Conservation (phyloP, 2,113 vertebrate genomes). For the Rhodinocichla rosea region DNA sequence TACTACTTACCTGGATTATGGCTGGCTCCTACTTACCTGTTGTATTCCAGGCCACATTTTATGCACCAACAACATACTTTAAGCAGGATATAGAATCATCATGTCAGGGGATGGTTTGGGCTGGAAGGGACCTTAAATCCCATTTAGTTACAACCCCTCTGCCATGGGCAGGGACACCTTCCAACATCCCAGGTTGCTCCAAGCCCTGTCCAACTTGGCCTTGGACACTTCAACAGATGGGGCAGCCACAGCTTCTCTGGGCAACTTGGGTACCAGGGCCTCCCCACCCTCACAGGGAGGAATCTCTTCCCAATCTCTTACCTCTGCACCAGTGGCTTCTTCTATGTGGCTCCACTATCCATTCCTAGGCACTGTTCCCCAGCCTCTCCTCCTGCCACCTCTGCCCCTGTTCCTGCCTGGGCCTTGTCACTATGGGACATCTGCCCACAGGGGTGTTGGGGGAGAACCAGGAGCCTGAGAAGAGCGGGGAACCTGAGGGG, state of each 20-base stretch:
- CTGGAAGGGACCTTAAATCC: neutral
- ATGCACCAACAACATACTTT: neutral
- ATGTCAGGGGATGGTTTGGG: neutral
- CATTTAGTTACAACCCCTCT: neutral
- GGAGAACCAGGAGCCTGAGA: neutral
- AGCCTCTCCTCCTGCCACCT: too few relatives aligned
- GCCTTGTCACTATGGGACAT: neutral
- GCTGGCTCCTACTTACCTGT: neutral
- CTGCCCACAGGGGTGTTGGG: neutral
- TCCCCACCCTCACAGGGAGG: neutral
- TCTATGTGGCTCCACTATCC: neutral
- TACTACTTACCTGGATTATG: neutral
- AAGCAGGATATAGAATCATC: neutral
- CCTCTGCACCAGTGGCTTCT: too few relatives aligned
- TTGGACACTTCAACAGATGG: neutral
- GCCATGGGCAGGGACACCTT: neutral
- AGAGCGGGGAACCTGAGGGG: neutral
- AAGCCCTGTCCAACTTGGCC: neutral
- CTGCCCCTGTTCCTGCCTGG: neutral
- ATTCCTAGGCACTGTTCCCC: accelerated
- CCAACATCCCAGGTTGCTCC: too few relatives aligned
- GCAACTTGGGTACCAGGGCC: neutral
- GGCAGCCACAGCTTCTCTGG: neutral
- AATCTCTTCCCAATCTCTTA: neutral
- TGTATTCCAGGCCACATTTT: neutral